A percentile compares a stretch with the other conserved stretches of the same genome.
These are phyloP conservation scores for Saccostrea echinata DNA, from an alignment of 1,140 invertebrate genomes.

Conservation along the genomic window DNA sequence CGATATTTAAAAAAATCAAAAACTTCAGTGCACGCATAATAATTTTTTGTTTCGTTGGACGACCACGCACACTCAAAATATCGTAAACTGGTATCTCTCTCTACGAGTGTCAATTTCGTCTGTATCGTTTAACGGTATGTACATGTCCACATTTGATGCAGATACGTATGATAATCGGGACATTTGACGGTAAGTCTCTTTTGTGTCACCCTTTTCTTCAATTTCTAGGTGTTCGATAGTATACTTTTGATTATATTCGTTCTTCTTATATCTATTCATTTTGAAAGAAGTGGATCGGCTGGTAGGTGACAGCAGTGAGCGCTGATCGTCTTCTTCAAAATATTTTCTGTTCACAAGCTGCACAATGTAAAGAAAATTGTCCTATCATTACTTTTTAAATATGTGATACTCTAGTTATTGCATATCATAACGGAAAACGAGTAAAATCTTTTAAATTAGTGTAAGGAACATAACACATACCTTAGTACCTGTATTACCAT, in stretches of 20 bases:
- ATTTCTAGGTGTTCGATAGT: not conserved
- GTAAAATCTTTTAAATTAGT: no score
- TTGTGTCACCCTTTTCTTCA: not conserved
- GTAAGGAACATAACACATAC: not conserved
- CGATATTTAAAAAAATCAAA: no score
- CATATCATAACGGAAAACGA: no score
- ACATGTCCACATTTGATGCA: not conserved
- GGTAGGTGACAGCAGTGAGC: not conserved
- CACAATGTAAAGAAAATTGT: not conserved
- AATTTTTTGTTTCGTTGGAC: no score
- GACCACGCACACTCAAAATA: no score
- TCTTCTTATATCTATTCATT: not conserved
- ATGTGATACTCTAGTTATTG: not conserved
- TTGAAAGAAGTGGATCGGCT: not conserved
- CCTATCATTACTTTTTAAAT: not conserved
- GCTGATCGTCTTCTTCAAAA: not conserved
- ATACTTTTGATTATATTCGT: not conserved
- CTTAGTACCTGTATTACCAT: not conserved
- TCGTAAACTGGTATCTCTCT: not conserved
- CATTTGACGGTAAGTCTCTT: not conserved
- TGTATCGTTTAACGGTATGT: not conserved
- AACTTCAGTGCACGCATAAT: no score
- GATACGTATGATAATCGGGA: not conserved
- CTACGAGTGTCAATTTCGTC: not conserved
- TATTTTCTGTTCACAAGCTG: not conserved